phyloP scores from a whole-genome alignment of 1,140 invertebrate genomes.

The Nasonia longicornis region DNA sequence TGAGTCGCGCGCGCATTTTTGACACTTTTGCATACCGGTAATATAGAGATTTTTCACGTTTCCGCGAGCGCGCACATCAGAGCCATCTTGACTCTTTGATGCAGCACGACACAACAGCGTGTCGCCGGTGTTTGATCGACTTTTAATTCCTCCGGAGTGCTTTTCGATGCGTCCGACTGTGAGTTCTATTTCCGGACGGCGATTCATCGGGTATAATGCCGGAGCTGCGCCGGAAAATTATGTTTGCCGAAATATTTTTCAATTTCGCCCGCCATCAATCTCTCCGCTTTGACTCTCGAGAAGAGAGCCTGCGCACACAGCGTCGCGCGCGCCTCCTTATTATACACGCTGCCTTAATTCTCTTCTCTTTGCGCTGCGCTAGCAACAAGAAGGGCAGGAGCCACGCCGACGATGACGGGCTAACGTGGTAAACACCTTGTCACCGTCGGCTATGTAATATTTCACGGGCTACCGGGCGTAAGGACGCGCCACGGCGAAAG shows the following conservation, averaged over 20 bases:
- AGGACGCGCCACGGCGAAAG: slow-evolving; percentile 27
- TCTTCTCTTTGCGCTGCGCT: slow-evolving; percentile 31
- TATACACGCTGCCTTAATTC: slow-evolving; percentile 31
- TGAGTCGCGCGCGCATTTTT: slow-evolving; percentile 19
- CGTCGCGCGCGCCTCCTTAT: slow-evolving; percentile 26
- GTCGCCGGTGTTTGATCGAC: slow-evolving; percentile 14
- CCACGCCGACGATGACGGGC: slow-evolving; percentile 25
- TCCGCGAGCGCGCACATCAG: slow-evolving; percentile 1
- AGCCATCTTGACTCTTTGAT: neutral
- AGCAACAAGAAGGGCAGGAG: neutral
- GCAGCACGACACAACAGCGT: neutral
- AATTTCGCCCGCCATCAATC: slow-evolving; percentile 40
- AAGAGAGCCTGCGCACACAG: neutral
- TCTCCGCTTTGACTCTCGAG: slow-evolving; percentile 30
- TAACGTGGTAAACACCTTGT: slow-evolving; percentile 47
- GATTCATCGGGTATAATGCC: neutral
- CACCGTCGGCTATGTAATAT: slow-evolving; percentile 44
- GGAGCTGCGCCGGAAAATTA: slow-evolving; percentile 21
- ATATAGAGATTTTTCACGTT: slow-evolving; percentile 14
- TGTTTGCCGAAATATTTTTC: slow-evolving; percentile 45
- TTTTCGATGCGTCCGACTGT: neutral
- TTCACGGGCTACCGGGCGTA: slow-evolving; percentile 40
- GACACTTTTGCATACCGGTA: slow-evolving; percentile 21
- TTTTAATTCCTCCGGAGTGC: slow-evolving; percentile 15
- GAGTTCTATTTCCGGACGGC: no score